Conservation (phyloP, 2,113 vertebrate genomes). For the Bubalus kerabau region DNA sequence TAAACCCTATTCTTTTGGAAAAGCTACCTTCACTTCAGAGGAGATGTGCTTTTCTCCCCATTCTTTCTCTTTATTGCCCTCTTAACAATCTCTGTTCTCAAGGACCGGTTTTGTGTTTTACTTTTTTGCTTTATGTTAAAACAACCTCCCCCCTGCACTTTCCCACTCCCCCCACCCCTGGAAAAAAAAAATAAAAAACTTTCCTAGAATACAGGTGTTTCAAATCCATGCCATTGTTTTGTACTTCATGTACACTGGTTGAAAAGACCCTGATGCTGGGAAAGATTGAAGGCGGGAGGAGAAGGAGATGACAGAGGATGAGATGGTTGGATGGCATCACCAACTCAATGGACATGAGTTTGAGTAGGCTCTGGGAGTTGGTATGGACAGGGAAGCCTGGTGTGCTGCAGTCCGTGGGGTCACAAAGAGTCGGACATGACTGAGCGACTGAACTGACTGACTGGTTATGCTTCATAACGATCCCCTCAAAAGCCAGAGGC, state of each 20-base stretch:
- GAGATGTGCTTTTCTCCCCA: background rate
- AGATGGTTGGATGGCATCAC: background rate
- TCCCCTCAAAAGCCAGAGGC: background rate
- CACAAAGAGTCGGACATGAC: background rate
- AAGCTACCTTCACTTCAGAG: background rate
- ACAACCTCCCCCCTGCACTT: background rate
- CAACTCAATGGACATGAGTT: background rate
- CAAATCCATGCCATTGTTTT: background rate
- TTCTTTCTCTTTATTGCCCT: background rate
- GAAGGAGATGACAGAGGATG: background rate
- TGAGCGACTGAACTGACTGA: background rate
- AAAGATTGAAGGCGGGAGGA: background rate
- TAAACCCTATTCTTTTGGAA: background rate
- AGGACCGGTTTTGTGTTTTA: background rate
- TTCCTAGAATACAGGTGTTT: background rate
- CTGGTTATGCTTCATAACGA: background rate
- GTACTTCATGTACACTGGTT: background rate
- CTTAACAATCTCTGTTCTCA: background rate
- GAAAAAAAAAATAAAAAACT: rapidly evolving
- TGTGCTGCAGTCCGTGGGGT: background rate
- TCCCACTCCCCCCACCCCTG: background rate
- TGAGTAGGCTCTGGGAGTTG: background rate
- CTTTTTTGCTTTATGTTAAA: background rate
- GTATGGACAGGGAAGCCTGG: background rate
- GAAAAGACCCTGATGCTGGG: background rate